A percentile compares a stretch with the other conserved stretches of the same genome.
Evolutionary conservation across 2,888 invertebrate genomes (phyloP).

Genomic region (Netelia melanura): DNA sequence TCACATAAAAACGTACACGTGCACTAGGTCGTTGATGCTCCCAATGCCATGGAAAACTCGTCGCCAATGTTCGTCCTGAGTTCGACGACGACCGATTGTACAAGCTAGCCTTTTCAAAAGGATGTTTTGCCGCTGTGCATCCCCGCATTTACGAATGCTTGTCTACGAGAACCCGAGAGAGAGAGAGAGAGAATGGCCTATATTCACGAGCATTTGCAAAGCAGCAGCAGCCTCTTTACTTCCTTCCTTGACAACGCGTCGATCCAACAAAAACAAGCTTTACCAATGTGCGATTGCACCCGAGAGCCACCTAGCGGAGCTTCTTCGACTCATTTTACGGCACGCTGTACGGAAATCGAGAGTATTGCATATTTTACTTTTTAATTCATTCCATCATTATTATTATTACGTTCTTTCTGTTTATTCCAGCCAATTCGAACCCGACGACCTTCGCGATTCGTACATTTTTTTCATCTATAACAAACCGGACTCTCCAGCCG

Average conservation of each 20-base stretch:
- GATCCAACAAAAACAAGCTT: conserved; percentile 38
- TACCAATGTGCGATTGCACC: conserved; percentile 17
- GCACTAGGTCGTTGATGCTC: not conserved
- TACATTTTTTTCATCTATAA: not conserved
- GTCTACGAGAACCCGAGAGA: not conserved
- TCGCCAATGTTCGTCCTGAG: conserved; percentile 41
- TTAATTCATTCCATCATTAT: too few relatives aligned
- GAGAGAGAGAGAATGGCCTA: conserved; percentile 37
- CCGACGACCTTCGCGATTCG: not conserved
- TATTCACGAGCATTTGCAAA: conserved; percentile 32
- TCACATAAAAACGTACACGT: conserved; percentile 35
- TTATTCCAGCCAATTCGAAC: not conserved
- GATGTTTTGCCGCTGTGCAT: conserved; percentile 12
- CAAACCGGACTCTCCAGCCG: not conserved
- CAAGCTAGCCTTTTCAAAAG: conserved; percentile 17
- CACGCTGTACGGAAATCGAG: not conserved
- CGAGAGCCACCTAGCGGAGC: not conserved
- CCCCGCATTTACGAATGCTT: conserved; percentile 11
- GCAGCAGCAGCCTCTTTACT: conserved; percentile 7
- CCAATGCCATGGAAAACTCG: conserved; percentile 60
- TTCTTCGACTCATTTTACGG: not conserved
- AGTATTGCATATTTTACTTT: too few relatives aligned
- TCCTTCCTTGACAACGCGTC: conserved; percentile 30
- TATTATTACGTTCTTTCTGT: not conserved
- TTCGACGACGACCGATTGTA: not conserved